phyloP scores from a whole-genome alignment of 2,113 vertebrate genomes.

The Elephantulus edwardii region DNA sequence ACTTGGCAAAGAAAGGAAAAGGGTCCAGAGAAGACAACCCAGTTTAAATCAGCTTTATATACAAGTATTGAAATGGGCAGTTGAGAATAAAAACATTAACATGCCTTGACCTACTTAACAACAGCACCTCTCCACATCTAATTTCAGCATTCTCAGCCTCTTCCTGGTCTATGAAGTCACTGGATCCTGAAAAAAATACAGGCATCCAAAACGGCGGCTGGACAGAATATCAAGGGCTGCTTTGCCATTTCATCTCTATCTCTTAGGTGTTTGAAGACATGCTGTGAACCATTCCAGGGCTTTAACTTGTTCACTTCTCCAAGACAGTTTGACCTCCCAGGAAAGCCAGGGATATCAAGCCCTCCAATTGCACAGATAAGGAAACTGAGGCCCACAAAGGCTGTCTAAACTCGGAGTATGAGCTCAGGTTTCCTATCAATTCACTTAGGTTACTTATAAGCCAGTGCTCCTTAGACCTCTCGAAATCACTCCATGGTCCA shows the following conservation, averaged over 20 bases:
- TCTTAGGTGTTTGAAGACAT: background rate
- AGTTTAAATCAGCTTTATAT: slow-evolving; percentile 19
- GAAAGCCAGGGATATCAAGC: background rate
- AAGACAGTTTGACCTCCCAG: background rate
- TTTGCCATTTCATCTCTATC: background rate
- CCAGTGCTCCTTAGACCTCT: background rate
- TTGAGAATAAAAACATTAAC: slow-evolving; percentile 5
- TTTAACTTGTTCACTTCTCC: slow-evolving; percentile 20
- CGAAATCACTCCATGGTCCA: background rate
- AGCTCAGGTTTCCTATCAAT: background rate
- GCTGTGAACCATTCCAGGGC: background rate
- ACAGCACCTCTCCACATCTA: background rate
- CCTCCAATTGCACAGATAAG: background rate
- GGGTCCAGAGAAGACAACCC: background rate
- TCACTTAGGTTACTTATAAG: too few species aligned
- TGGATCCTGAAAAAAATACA: slow-evolving; percentile 14
- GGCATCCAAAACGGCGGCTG: background rate
- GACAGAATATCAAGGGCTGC: background rate
- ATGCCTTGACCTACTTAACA: slow-evolving; percentile 21
- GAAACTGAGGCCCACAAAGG: slow-evolving; percentile 22
- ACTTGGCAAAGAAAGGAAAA: background rate
- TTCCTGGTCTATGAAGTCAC: background rate
- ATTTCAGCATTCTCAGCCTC: background rate
- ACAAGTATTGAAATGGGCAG: background rate
- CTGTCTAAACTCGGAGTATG: background rate